Evolutionary conservation across 2,888 invertebrate species (phyloP).

Genomic region (Hetaerina titia): DNA sequence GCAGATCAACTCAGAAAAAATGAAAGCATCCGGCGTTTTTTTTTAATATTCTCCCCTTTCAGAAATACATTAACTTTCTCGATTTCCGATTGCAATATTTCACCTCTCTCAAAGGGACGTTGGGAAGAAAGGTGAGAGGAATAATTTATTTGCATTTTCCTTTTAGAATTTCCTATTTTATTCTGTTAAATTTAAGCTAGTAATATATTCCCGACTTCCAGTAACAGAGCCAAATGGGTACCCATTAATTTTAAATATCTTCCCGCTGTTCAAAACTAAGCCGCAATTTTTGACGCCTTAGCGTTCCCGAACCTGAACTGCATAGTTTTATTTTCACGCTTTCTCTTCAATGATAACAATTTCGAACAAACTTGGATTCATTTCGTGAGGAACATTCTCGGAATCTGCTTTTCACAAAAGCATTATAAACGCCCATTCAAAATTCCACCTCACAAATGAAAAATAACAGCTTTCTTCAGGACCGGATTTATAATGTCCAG

Average conservation of each 20-base stretch:
- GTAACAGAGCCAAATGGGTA: too few relatives aligned
- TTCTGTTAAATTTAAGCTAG: too few relatives aligned
- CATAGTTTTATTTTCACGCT: background rate
- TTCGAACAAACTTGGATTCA: background rate
- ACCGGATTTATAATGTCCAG: background rate
- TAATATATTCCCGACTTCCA: too few relatives aligned
- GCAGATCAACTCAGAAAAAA: too few relatives aligned
- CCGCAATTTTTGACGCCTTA: background rate
- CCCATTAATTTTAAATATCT: background rate
- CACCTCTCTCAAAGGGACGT: too few relatives aligned
- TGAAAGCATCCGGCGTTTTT: too few relatives aligned
- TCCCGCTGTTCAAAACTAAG: background rate
- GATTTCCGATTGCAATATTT: too few relatives aligned
- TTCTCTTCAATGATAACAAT: background rate
- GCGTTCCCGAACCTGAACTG: background rate
- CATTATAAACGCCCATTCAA: background rate
- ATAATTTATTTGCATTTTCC: too few relatives aligned
- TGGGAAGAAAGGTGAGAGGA: too few relatives aligned
- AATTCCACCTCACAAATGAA: background rate
- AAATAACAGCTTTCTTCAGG: background rate
- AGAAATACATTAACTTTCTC: too few relatives aligned
- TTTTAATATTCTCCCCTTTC: too few relatives aligned
- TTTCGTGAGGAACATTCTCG: background rate
- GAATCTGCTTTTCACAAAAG: background rate
- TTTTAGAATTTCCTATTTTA: too few relatives aligned